These are phyloP conservation scores for Chironomus riparius DNA, from an alignment of 2,888 invertebrate species.

Conservation along the genomic window DNA sequence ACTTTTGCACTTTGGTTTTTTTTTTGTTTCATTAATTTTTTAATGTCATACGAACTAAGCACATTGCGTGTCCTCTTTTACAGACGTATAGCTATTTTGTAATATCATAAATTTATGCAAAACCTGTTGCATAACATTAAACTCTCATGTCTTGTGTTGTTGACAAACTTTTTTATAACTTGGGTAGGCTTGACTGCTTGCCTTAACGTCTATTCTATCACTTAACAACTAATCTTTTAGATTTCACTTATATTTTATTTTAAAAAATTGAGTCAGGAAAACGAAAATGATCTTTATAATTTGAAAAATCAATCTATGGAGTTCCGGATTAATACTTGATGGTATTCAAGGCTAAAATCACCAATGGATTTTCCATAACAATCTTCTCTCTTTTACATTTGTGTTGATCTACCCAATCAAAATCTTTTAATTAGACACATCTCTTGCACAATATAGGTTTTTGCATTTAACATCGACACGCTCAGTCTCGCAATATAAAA, in stretches of 20 bases:
- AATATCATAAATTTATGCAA: neutral
- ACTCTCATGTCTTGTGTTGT: neutral
- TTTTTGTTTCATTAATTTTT: no score
- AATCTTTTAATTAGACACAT: no score
- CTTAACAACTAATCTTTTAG: neutral
- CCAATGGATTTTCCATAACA: neutral
- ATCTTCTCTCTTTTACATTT: neutral
- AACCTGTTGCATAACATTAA: conserved; percentile 3
- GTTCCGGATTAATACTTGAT: neutral
- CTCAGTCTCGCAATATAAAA: no score
- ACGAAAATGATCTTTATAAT: neutral
- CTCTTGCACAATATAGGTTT: neutral
- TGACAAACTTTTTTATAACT: neutral
- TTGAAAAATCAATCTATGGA: neutral
- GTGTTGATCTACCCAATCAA: neutral
- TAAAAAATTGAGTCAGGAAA: neutral
- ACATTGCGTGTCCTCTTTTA: neutral
- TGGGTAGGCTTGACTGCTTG: neutral
- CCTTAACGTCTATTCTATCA: neutral
- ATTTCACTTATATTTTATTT: neutral
- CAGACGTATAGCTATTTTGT: neutral
- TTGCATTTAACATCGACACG: neutral
- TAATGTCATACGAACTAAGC: no score
- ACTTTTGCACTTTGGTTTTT: neutral
- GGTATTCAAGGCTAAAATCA: neutral